Evolutionary conservation across 1,140 invertebrate species (phyloP).

Genomic region (Achatina immaculata): DNA sequence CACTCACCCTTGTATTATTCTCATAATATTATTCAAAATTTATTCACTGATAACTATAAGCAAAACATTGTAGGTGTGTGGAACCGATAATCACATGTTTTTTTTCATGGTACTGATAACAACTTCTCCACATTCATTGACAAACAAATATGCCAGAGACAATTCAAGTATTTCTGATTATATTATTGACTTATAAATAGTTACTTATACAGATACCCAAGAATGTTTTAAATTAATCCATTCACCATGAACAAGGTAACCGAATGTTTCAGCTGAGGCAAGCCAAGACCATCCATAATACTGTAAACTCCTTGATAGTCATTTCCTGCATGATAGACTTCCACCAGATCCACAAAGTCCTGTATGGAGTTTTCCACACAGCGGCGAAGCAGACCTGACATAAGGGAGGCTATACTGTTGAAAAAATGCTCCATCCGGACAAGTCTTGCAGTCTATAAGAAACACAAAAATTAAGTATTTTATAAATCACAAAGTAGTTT

Average conservation of each 20-base stretch:
- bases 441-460: constrained; percentile 54
- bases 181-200: no score
- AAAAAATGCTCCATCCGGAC: constrained; percentile 77
- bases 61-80: no score
- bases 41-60: no score
- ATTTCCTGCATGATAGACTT: constrained; percentile 74
- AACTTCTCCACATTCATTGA: no score
- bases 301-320: constrained; percentile 60
- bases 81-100: no score
- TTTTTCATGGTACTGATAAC: no score
- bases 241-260: constrained; percentile 67
- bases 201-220: no score
- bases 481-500: neutral
- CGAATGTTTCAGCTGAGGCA: constrained; percentile 57
- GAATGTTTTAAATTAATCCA: no score
- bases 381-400: constrained; percentile 82
- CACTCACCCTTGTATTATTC: no score
- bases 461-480: neutral
- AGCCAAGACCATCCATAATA: constrained; percentile 59
- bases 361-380: constrained; percentile 82
- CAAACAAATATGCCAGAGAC: no score
- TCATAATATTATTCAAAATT: no score
- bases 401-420: constrained; percentile 79
- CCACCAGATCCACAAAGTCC: constrained; percentile 80
- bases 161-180: no score